These are phyloP conservation scores for Macrotrachela quadricornifera DNA, from an alignment of 1,140 invertebrate species.

Conservation along the genomic window DNA sequence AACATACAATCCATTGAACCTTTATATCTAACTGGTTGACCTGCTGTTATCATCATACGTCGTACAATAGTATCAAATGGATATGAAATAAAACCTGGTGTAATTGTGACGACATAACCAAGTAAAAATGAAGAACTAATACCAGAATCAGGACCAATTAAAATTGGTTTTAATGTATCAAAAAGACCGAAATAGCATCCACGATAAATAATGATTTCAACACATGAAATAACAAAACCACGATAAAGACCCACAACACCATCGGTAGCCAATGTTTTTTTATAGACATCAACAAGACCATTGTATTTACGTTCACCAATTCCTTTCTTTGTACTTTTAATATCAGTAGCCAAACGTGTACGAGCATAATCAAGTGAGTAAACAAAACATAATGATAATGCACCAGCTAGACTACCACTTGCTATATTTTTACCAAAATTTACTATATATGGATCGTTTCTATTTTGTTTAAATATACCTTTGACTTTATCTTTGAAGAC, in stretches of 20 bases:
- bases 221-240: constrained; percentile 66
- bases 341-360: constrained; percentile 47
- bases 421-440: constrained; percentile 44
- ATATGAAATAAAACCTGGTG: constrained; percentile 68
- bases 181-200: constrained; percentile 84
- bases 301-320: constrained; percentile 58
- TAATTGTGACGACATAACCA: constrained; percentile 54
- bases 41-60: constrained; percentile 57
- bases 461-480: constrained; percentile 31
- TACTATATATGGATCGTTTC: constrained; percentile 19
- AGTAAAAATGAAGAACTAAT: constrained; percentile 64
- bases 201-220: constrained; percentile 36
- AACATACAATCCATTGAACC: constrained; percentile 35
- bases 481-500: constrained; percentile 76
- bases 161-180: constrained; percentile 65
- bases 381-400: constrained; percentile 72
- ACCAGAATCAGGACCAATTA: constrained; percentile 53
- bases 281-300: constrained; percentile 61
- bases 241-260: constrained; percentile 65
- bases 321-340: constrained; percentile 37
- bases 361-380: constrained; percentile 83
- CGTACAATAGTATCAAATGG: constrained; percentile 78
- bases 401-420: constrained; percentile 76
- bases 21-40: constrained; percentile 37
- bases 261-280: constrained; percentile 66